Evolutionary conservation across 2,888 invertebrate genomes (phyloP).

Genomic region (Panorpa germanica): DNA sequence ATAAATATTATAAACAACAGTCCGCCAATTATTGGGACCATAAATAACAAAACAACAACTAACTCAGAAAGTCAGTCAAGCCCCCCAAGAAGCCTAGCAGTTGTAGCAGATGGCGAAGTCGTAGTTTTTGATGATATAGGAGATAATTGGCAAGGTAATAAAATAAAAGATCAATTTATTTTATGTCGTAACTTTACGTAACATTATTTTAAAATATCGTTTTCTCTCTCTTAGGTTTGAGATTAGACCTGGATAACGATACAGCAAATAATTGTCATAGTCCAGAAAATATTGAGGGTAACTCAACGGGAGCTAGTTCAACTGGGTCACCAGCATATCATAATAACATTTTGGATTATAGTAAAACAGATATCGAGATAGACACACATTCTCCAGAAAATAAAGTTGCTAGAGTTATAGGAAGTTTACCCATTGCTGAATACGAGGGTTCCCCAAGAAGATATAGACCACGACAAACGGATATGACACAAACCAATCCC

Average conservation of each 20-base stretch:
- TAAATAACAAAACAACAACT: too few relatives aligned
- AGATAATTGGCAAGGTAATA: conserved; percentile 58
- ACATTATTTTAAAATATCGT: not conserved
- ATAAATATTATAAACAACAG: too few relatives aligned
- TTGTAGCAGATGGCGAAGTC: conserved; percentile 56
- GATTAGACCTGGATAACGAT: conserved; percentile 10
- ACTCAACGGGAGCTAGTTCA: conserved; percentile 10
- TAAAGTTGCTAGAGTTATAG: conserved; percentile 50
- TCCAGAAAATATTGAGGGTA: conserved; percentile 2
- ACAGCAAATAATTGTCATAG: conserved; percentile 5
- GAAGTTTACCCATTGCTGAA: conserved; percentile 77
- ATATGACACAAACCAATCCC: conserved; percentile 24
- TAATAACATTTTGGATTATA: conserved; percentile 9
- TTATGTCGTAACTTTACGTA: too few relatives aligned
- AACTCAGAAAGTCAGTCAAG: too few relatives aligned
- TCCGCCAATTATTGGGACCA: too few relatives aligned
- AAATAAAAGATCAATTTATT: conserved; percentile 14
- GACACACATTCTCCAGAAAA: too few relatives aligned
- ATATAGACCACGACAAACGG: conserved; percentile 59
- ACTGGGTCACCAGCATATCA: conserved; percentile 11
- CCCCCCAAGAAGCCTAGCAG: conserved; percentile 22
- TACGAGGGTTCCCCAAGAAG: conserved; percentile 82
- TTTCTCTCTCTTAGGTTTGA: conserved; percentile 9
- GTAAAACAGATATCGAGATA: conserved; percentile 11
- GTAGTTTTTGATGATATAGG: conserved; percentile 76